Evolutionary conservation across 2,113 vertebrate genomes (phyloP).

Genomic region (Gambusia affinis): DNA sequence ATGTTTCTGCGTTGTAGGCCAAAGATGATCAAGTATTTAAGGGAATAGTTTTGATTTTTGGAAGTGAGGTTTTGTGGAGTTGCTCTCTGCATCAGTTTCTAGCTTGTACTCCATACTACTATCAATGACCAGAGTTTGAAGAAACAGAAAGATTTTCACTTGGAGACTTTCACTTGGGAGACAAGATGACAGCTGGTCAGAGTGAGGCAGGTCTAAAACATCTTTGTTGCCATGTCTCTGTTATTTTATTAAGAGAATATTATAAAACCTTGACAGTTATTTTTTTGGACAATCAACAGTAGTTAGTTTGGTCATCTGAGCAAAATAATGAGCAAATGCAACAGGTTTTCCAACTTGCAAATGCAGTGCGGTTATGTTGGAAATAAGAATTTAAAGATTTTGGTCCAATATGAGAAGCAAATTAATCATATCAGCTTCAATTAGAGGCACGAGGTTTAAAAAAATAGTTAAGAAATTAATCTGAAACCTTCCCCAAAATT

Average conservation of each 20-base stretch:
- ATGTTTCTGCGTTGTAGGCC: conserved; percentile 23
- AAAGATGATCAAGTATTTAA: conserved; percentile 26
- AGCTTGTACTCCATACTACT: neutral
- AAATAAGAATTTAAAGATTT: neutral
- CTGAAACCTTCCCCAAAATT: neutral
- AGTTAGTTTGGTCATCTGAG: too few species aligned
- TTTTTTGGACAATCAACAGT: too few species aligned
- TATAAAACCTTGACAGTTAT: neutral
- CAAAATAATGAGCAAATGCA: too few species aligned
- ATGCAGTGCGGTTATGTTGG: neutral
- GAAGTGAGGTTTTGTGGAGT: neutral
- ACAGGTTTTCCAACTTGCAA: neutral
- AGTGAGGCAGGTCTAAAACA: neutral
- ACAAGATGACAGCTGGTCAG: neutral
- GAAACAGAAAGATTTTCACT: neutral
- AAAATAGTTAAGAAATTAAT: neutral
- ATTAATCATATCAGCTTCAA: conserved; percentile 8
- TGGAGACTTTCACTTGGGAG: neutral
- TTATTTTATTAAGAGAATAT: neutral
- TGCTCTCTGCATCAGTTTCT: neutral
- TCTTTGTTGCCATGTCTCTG: neutral
- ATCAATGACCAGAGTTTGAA: neutral
- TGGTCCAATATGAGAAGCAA: neutral
- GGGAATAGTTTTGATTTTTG: neutral
- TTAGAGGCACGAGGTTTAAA: conserved; percentile 29